Base-by-base conservation (phyloP, 1,140 invertebrate species). In the Belonocnema kinseyi region DNA sequence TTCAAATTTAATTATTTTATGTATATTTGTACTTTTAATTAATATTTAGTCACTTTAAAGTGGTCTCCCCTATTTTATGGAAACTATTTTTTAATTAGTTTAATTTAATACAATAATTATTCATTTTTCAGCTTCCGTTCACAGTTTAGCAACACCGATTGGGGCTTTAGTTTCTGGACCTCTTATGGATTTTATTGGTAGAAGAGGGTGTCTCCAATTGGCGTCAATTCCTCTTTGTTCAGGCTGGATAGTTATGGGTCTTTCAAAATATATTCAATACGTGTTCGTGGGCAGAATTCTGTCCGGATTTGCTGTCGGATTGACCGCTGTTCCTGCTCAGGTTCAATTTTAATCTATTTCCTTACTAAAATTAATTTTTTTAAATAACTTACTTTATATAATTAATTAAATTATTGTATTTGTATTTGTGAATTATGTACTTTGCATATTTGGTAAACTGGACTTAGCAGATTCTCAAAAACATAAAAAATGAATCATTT, bases 241-340 rank as follows among this genome's bases (percentile, higher is more conserved):
- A 0, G 95, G 94, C 8, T 95, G 94, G 94, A 87, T 93, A 19
- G 85, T 93, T 6, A 93, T 95, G 76, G 94, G 93, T 12, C 91
- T 94, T 16, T 90, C 94, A 0, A 86, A 89, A 4, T 93, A 93
- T 72, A 92, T 95, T 76, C 85, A 89, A 0, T 77, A 93, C n/a
- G 85, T 96, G 50, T 84, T 96, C 13, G 84, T 93, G 16, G 95
- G 95, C 3, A 92, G 95, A 78, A 87, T 95, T 16, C 85, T 95
- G 3, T 94, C 94, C 73, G 95, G 95, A 71, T 92, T 95, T 75
- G 93, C 94, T 1, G 94, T 95, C 4, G 95, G 95, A 52, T 92
- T 95, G 66, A 91, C 94, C 75, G 94, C 94, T 6, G 95, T 95
- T 66, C 93, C 94, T 21, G 92, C 92, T 17, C 94, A 95, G 92